These are phyloP conservation scores for Tympanoctomys barrerae DNA, from an alignment of 2,797 vertebrate species.

Conservation along the genomic window DNA sequence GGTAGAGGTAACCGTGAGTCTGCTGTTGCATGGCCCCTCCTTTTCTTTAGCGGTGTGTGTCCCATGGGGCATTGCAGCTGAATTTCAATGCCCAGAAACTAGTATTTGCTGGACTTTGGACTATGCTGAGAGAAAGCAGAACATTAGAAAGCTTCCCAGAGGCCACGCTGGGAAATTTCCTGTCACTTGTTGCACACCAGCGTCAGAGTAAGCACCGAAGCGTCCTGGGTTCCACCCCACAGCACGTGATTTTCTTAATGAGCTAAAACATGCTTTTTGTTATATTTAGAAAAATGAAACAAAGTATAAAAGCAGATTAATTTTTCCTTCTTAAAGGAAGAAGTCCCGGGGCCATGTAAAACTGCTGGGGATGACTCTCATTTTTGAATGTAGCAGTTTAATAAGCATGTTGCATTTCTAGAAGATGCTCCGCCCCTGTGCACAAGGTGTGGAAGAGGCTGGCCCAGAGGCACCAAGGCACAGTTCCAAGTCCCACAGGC, in stretches of 20 bases:
- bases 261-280: background rate
- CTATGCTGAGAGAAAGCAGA: background rate
- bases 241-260: background rate
- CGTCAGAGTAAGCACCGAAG: background rate
- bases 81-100: conserved; percentile 24
- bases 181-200: background rate
- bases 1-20: background rate
- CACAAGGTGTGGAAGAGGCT: fast-evolving
- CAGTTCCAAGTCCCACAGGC: background rate
- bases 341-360: background rate
- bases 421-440: background rate
- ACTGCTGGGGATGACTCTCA: background rate
- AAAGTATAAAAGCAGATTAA: background rate
- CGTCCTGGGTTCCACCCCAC: background rate
- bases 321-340: background rate
- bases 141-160: conserved; percentile 7
- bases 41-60: background rate
- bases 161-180: background rate
- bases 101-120: background rate
- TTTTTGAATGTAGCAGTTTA: background rate
- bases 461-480: background rate
- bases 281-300: background rate
- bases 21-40: background rate
- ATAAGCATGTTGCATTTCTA: background rate
- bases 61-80: background rate